These are phyloP conservation scores for Lepidochrysops patricia DNA, from an alignment of 2,888 invertebrate genomes.

Conservation along the genomic window DNA sequence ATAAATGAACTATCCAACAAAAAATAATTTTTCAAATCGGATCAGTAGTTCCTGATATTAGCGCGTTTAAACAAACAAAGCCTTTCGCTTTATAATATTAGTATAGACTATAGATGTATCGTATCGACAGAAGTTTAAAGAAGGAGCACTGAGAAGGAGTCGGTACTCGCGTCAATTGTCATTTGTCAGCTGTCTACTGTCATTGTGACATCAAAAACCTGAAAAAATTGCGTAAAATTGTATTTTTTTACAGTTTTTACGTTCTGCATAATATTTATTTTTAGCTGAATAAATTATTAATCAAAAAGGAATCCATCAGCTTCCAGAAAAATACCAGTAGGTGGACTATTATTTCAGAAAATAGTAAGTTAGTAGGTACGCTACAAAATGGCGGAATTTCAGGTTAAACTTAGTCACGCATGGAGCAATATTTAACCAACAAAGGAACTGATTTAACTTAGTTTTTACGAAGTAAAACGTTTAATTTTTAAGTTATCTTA, in stretches of 20 bases:
- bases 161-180: no score
- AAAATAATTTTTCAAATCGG: no score
- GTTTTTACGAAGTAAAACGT: constrained; percentile 8
- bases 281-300: not conserved
- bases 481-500: constrained; percentile 11
- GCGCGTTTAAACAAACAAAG: no score
- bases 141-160: no score
- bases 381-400: constrained; percentile 33
- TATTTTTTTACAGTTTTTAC: not conserved
- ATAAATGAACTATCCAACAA: no score
- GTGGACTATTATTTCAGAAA: not conserved
- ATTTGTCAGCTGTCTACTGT: not conserved
- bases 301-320: not conserved
- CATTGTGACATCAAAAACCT: not conserved
- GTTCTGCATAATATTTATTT: not conserved
- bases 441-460: constrained; percentile 10
- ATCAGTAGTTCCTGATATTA: no score
- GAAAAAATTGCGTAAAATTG: not conserved
- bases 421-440: not conserved
- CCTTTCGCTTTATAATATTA: no score
- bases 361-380: constrained; percentile 15
- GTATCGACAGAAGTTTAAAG: no score
- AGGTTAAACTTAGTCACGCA: constrained; percentile 13
- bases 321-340: not conserved
- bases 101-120: no score